Evolutionary conservation across 92 coral and sea anemone genomes (phyloP).

Genomic region (Parazoanthus atlanticus): DNA sequence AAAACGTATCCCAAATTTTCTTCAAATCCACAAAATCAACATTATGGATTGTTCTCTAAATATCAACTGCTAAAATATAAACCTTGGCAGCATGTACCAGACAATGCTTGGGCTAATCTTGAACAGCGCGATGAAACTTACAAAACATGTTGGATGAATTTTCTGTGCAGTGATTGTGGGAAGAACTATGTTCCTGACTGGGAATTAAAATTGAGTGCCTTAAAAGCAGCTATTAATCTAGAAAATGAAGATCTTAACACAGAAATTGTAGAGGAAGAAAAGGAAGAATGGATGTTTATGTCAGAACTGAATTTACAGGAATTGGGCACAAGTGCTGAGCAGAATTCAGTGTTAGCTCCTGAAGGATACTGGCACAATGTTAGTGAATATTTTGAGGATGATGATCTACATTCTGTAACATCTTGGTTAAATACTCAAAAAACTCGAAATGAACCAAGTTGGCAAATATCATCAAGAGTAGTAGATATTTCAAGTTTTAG

Average conservation of each 20-base stretch:
- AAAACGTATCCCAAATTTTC: slow-evolving; percentile 59
- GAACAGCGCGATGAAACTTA: slow-evolving; percentile 42
- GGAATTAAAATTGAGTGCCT: slow-evolving; percentile 40
- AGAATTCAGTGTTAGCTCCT: slow-evolving; percentile 53
- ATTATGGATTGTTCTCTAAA: slow-evolving; percentile 55
- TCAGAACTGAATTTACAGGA: slow-evolving; percentile 48
- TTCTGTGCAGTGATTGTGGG: slow-evolving; percentile 48
- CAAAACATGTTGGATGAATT: slow-evolving; percentile 50
- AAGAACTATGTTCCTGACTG: slow-evolving; percentile 52
- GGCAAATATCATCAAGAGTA: slow-evolving; percentile 31
- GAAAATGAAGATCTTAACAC: slow-evolving; percentile 32
- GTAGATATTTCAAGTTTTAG: slow-evolving; percentile 56
- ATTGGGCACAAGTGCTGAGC: slow-evolving; percentile 46
- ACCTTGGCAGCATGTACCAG: slow-evolving; percentile 39
- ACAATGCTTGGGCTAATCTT: slow-evolving; percentile 38
- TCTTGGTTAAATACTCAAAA: slow-evolving; percentile 50
- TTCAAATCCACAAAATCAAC: slow-evolving; percentile 47
- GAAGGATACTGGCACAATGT: slow-evolving; percentile 47
- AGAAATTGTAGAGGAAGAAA: slow-evolving; percentile 40
- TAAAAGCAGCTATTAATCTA: slow-evolving; percentile 26
- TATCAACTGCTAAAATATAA: slow-evolving; percentile 50
- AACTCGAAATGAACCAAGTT: slow-evolving; percentile 10
- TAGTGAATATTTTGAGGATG: slow-evolving; percentile 39
- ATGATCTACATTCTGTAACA: slow-evolving; percentile 42
- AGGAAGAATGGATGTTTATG: slow-evolving; percentile 47